Evolutionary conservation across 1,140 invertebrate species (phyloP).

Genomic region (Bombyx mandarina): DNA sequence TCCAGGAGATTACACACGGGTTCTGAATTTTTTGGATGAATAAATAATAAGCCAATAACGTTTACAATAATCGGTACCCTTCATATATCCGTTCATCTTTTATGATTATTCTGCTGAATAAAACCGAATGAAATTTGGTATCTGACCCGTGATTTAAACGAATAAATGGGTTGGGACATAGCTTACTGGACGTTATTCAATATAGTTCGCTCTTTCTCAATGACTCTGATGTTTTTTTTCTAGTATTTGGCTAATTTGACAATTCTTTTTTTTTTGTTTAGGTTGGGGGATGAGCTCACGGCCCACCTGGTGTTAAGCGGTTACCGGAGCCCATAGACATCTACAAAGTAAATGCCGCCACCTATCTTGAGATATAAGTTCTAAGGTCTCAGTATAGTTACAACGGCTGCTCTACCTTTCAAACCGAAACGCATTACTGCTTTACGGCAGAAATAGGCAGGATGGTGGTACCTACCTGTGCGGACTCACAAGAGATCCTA

Average conservation of each 20-base stretch:
- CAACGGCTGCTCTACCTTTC: too few relatives aligned
- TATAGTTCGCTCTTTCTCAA: not conserved
- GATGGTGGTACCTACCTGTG: too few relatives aligned
- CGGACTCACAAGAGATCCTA: too few relatives aligned
- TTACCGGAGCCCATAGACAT: too few relatives aligned
- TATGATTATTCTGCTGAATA: slow-evolving; percentile 20
- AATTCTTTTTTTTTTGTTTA: not conserved
- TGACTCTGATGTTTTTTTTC: not conserved
- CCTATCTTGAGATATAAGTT: too few relatives aligned
- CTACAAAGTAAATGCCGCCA: too few relatives aligned
- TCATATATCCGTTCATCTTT: slow-evolving; percentile 16
- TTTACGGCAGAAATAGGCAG: too few relatives aligned
- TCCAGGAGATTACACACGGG: too few relatives aligned
- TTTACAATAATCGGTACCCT: slow-evolving; percentile 11
- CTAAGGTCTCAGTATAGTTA: too few relatives aligned
- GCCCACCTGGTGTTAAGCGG: too few relatives aligned
- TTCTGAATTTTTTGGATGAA: slow-evolving; percentile 3
- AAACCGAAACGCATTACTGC: too few relatives aligned
- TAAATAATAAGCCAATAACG: slow-evolving; percentile 13
- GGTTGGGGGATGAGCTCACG: too few relatives aligned
- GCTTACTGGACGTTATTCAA: slow-evolving; percentile 5
- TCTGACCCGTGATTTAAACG: slow-evolving; percentile 17
- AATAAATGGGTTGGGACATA: slow-evolving; percentile 14
- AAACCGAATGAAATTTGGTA: slow-evolving; percentile 22
- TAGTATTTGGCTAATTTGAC: not conserved